Base-by-base conservation (phyloP, 2,797 vertebrate species). In the Todus mexicanus region DNA sequence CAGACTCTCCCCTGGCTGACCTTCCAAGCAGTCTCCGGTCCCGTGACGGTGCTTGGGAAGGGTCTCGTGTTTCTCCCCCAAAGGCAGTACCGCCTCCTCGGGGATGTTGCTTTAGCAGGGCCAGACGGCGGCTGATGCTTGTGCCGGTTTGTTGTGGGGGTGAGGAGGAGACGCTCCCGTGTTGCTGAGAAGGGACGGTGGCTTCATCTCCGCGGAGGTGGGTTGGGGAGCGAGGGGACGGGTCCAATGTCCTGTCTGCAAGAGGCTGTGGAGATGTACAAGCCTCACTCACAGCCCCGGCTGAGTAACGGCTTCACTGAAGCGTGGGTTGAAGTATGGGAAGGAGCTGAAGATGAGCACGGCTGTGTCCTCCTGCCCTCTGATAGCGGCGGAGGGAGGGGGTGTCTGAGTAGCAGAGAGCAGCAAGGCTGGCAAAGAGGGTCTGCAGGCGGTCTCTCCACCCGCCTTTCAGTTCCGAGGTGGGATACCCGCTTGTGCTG, bases 401-500 rank as follows among this genome's bases (percentile, higher is more conserved):
- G 8, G 7, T 31, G 51, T 37, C 26, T 9, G 40, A n/a, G 42
- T 48, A 53, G n/a, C 3, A 56, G 48, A 25, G 43, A 63, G 25
- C 48, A 23, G 47, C 20, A 63, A 38, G 42, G n/a, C 42, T 57
- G 56, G 38, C 42, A 37, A 40, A 79, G 33, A 33, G 42, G 15
- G 29, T 23, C 33, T 68, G 43, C 33, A 47, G 18, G 9, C 16
- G 25, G 43, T 33, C 9, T 31, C 27, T 63, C 63, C 15, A 19
- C 35, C 56, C 23, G 26, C 54, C 31, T 42, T 81, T 61, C 22
- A 26, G 42, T 21, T 42, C 60, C 13, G 17, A 42, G 60, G 31
- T 0, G 4, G 45, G 54, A 33, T 3, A 14, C 10, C 12, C 20
- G 72, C 61, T 50, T 0, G 0, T 29, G 42, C 15, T 4, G 13